Percentiles rank a stretch among this genome's conserved stretches.
phyloP scores from a whole-genome alignment of 2,797 vertebrate species.

The Apogon talboti region DNA sequence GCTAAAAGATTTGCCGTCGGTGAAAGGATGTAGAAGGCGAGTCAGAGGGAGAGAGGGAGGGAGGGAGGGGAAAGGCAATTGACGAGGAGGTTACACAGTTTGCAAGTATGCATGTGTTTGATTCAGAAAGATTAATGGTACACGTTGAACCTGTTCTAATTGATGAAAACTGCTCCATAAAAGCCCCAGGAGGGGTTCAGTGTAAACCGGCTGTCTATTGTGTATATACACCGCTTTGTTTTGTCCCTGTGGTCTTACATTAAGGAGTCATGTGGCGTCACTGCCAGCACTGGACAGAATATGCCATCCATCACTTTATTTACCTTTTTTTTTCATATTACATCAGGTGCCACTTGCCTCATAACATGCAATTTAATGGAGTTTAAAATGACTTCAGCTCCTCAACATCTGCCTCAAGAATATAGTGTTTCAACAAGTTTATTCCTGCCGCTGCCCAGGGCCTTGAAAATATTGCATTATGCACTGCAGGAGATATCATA shows the following conservation, averaged over 20 bases:
- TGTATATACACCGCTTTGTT: background rate
- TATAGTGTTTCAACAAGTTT: slow-evolving; percentile 74
- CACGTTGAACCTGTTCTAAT: slow-evolving; percentile 5
- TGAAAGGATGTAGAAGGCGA: slow-evolving; percentile 46
- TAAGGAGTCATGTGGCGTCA: slow-evolving; percentile 17
- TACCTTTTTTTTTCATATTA: slow-evolving; percentile 40
- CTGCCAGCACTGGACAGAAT: slow-evolving; percentile 17
- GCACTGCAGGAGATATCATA: slow-evolving; percentile 75
- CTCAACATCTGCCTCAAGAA: slow-evolving; percentile 66
- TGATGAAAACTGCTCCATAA: slow-evolving; percentile 38
- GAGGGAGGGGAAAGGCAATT: slow-evolving; percentile 23
- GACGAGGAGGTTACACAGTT: slow-evolving; percentile 21
- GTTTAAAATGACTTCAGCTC: slow-evolving; percentile 68
- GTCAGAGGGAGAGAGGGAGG: background rate
- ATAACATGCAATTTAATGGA: slow-evolving; percentile 60
- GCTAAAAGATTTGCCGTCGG: slow-evolving; percentile 58
- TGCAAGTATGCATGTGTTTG: slow-evolving; percentile 25
- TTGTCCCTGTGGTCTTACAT: slow-evolving; percentile 20
- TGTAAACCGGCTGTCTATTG: slow-evolving; percentile 30
- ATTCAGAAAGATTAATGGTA: slow-evolving; percentile 27
- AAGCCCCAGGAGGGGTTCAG: slow-evolving; percentile 21
- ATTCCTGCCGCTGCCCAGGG: slow-evolving; percentile 63
- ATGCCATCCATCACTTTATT: slow-evolving; percentile 50
- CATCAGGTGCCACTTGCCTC: slow-evolving; percentile 46
- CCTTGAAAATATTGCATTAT: slow-evolving; percentile 75